phyloP scores from a whole-genome alignment of 2,797 vertebrate species.

The Pangasius djambal region DNA sequence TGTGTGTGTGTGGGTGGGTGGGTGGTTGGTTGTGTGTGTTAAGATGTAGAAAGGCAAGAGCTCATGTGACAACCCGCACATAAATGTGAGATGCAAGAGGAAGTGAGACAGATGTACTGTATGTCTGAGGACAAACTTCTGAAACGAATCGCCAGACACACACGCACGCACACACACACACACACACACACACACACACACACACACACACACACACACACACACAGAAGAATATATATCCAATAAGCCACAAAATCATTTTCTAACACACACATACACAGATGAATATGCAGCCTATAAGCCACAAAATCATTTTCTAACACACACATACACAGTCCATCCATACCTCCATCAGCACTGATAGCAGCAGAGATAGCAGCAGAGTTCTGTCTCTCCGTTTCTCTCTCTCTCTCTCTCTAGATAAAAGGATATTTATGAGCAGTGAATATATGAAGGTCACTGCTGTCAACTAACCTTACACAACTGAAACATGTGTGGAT shows the following conservation, averaged over 20 bases:
- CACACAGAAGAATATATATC: no score
- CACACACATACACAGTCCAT: neutral
- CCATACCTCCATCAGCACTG: neutral
- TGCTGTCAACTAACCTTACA: neutral
- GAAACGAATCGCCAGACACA: neutral
- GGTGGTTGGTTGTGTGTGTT: neutral
- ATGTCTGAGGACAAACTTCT: neutral
- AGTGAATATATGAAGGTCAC: neutral
- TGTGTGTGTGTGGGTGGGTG: neutral
- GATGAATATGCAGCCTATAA: neutral
- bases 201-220: no score
- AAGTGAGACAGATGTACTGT: constrained; percentile 14
- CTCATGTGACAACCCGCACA: constrained; percentile 2
- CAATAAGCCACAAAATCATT: no score
- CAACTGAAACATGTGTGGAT: neutral
- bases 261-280: neutral
- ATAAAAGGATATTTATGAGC: neutral
- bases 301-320: neutral
- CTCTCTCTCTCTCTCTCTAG: neutral
- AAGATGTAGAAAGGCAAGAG: neutral
- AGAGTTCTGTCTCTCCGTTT: neutral
- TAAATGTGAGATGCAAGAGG: neutral
- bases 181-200: no score
- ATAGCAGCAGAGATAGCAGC: neutral
- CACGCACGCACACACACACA: neutral